Percentiles rank a stretch among this genome's conserved stretches.
Conservation (phyloP, 1,140 invertebrate genomes). For the Penaeus chinensis region DNA sequence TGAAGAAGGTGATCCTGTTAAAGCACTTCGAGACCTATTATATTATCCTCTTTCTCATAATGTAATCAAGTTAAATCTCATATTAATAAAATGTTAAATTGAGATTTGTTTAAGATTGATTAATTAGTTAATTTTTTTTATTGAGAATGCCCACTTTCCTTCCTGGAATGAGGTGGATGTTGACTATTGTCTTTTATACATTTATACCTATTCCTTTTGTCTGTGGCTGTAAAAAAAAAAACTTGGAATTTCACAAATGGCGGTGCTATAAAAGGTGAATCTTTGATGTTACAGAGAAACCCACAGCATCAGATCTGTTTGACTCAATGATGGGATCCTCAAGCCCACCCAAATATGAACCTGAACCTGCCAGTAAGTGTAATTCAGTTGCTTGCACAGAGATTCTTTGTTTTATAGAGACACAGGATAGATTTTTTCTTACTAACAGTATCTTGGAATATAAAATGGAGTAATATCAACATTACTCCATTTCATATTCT, state of each 20-base stretch:
- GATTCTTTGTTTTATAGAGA: background rate
- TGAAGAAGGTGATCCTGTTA: too few species aligned
- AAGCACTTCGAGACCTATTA: too few species aligned
- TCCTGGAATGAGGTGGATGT: background rate
- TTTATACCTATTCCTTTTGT: too few species aligned
- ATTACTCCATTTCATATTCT: too few species aligned
- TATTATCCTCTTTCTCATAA: too few species aligned
- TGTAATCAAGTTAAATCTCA: too few species aligned
- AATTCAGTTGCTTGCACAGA: background rate
- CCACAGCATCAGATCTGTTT: conserved; percentile 52
- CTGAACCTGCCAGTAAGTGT: conserved; percentile 66
- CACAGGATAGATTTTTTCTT: background rate
- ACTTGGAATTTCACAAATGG: background rate
- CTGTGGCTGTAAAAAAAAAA: too few species aligned
- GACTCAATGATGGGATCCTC: conserved; percentile 41
- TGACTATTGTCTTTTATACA: background rate
- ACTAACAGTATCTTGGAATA: too few species aligned
- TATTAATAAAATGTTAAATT: too few species aligned
- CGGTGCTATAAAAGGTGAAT: background rate
- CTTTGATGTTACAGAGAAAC: conserved; percentile 44
- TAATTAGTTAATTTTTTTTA: background rate
- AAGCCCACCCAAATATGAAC: conserved; percentile 27
- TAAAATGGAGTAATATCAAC: too few species aligned
- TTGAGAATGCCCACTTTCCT: background rate
- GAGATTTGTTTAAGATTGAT: too few species aligned